Evolutionary conservation across 2,797 vertebrate genomes (phyloP).

Genomic region (Gastrophryne carolinensis): DNA sequence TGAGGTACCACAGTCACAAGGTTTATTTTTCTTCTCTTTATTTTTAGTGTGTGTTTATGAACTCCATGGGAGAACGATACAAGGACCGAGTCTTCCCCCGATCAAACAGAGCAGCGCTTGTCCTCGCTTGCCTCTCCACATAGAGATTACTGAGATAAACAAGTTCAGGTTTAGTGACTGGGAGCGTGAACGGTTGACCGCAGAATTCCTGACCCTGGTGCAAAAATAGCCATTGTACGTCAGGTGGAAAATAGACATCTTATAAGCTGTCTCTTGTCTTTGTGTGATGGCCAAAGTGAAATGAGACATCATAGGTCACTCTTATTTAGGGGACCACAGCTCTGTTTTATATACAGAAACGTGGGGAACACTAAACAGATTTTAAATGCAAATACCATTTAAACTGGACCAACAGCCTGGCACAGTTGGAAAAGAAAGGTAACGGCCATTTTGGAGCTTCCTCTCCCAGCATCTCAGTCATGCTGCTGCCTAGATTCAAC

Average conservation of each 20-base stretch:
- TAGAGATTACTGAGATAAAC: conserved; percentile 6
- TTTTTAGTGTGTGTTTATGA: conserved; percentile 2
- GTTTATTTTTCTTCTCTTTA: background rate
- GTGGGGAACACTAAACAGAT: no score
- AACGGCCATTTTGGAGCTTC: no score
- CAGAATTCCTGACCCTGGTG: background rate
- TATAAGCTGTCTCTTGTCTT: background rate
- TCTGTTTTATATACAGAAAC: no score
- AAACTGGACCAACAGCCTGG: no score
- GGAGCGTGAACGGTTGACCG: background rate
- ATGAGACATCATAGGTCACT: background rate
- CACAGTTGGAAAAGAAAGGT: no score
- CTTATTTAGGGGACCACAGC: no score
- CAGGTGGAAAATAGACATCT: background rate
- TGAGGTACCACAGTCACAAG: background rate
- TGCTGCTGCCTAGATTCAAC: no score
- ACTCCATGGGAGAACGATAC: background rate
- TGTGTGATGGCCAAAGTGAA: no score
- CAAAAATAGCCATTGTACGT: background rate
- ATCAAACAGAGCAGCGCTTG: conserved; percentile 3
- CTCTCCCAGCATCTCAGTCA: no score
- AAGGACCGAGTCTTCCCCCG: background rate
- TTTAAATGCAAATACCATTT: no score
- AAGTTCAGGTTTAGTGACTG: background rate
- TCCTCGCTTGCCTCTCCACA: background rate